phyloP scores from a whole-genome alignment of 37 sponge, comb jelly and placozoan species.

The Geodia barretti region DNA sequence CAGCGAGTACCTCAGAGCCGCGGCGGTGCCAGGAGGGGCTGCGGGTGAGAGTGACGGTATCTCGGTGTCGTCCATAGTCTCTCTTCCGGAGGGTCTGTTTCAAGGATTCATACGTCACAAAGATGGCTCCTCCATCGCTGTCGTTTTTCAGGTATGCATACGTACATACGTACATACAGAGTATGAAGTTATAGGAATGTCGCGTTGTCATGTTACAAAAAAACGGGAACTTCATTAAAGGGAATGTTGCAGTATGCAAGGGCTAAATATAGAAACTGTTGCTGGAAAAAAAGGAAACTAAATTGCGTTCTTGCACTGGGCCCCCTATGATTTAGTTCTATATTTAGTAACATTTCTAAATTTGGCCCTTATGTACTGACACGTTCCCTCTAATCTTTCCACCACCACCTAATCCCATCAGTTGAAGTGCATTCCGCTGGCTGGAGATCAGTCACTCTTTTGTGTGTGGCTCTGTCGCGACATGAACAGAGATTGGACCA shows the following conservation, averaged over 20 bases:
- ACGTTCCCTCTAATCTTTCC: neutral
- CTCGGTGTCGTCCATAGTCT: conserved; percentile 26
- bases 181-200: no score
- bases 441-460: conserved; percentile 41
- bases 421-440: conserved; percentile 67
- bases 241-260: no score
- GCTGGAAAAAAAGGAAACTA: no score
- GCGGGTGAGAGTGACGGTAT: neutral
- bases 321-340: no score
- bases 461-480: conserved; percentile 90
- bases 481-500: conserved; percentile 58
- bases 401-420: conserved; percentile 17
- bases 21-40: neutral
- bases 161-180: no score
- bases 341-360: no score
- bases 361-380: neutral
- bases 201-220: no score
- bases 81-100: conserved; percentile 76
- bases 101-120: conserved; percentile 78
- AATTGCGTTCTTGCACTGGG: no score
- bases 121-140: conserved; percentile 73
- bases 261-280: no score
- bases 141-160: conserved; percentile 72
- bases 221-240: no score
- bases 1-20: neutral